Conservation (phyloP, 1,140 invertebrate species). For the Bombus affinis region DNA sequence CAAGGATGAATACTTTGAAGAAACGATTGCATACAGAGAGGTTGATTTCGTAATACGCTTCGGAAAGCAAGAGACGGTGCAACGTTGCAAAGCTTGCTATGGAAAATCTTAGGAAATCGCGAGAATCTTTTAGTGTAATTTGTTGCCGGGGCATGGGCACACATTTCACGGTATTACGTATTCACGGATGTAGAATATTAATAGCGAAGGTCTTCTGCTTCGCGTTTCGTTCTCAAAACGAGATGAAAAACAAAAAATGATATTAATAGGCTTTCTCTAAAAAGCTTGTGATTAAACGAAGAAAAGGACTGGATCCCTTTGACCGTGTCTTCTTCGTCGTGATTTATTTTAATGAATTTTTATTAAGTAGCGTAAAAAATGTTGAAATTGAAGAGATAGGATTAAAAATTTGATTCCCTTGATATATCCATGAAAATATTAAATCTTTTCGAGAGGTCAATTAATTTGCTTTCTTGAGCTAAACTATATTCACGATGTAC, state of each 20-base stretch:
- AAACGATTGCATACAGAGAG: not conserved
- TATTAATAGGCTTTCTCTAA: not conserved
- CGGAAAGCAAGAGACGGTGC: not conserved
- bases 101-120: not conserved
- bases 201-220: not conserved
- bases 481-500: not conserved
- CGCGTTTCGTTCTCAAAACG: not conserved
- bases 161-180: not conserved
- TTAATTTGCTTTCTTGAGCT: not conserved
- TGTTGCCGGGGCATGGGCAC: not conserved
- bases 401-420: too few species aligned
- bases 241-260: not conserved
- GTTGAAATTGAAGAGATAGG: not conserved
- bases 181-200: too few species aligned
- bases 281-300: not conserved
- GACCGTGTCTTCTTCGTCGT: too few species aligned
- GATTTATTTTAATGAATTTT: not conserved
- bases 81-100: not conserved
- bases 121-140: slow-evolving; percentile 4
- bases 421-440: not conserved
- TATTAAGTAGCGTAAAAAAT: not conserved
- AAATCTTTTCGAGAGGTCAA: not conserved
- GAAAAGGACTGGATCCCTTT: not conserved
- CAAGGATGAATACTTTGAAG: not conserved
- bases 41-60: not conserved